These are phyloP conservation scores for Oncorhynchus masou DNA, from an alignment of 2,113 vertebrate genomes.

Conservation along the genomic window DNA sequence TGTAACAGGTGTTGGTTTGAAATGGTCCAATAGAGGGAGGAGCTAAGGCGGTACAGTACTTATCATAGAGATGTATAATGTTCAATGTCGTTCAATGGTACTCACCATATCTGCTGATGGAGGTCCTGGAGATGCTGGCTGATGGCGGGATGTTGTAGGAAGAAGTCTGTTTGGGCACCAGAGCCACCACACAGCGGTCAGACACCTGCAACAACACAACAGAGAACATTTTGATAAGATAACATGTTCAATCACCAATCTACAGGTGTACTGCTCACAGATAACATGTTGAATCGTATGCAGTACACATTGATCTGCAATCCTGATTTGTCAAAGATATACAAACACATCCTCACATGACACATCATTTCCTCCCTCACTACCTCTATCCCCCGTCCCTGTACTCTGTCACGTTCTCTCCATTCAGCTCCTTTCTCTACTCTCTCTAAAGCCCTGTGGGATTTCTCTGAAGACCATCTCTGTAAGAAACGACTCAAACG, in stretches of 20 bases:
- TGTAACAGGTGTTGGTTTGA: no score
- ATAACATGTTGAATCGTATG: background rate
- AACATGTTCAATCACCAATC: background rate
- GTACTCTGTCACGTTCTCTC: conserved; percentile 31
- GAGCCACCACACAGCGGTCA: conserved; percentile 93
- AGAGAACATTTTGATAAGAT: background rate
- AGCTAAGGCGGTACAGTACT: no score
- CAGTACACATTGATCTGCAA: background rate
- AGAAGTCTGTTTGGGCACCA: conserved; percentile 97
- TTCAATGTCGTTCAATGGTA: background rate
- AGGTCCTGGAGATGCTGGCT: conserved; percentile 92
- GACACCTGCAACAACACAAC: conserved; percentile 83
- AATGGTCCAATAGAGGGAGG: no score
- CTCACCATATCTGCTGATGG: conserved; percentile 97
- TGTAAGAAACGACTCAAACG: background rate
- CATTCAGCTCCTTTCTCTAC: conserved; percentile 30
- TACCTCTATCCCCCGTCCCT: background rate
- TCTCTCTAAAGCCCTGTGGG: conserved; percentile 21
- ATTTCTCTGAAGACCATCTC: conserved; percentile 25
- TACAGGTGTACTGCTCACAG: background rate
- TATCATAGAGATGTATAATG: no score
- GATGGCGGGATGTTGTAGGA: conserved; percentile 97
- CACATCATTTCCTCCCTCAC: background rate
- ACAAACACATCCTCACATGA: background rate
- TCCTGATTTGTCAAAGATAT: background rate